phyloP scores from a whole-genome alignment of 2,113 vertebrate genomes.

The Pelvicachromis taeniatus region DNA sequence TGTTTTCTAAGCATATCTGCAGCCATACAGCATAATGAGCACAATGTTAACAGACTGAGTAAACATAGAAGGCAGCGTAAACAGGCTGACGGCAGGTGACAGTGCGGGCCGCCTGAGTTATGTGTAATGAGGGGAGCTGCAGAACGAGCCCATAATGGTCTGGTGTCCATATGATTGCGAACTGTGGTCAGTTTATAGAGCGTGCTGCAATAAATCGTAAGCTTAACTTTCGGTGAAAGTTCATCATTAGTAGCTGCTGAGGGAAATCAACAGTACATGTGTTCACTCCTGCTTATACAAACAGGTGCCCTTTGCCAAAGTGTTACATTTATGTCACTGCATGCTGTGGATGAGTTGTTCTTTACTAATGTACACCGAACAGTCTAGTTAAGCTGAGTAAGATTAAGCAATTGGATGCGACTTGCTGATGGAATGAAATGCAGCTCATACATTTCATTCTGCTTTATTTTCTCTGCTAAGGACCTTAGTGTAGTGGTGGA shows the following conservation, averaged over 20 bases:
- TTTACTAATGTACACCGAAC: background rate
- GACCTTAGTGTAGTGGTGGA: background rate
- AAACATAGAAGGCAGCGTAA: slow-evolving; percentile 41
- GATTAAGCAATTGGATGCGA: background rate
- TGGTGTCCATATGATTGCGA: background rate
- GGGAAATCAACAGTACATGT: background rate
- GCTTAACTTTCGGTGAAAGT: background rate
- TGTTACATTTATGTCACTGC: background rate
- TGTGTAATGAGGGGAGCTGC: slow-evolving; percentile 8
- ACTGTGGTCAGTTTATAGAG: background rate
- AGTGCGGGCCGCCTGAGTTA: slow-evolving; percentile 9
- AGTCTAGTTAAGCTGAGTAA: background rate
- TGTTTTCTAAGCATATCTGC: slow-evolving; percentile 33
- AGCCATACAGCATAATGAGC: slow-evolving; percentile 47
- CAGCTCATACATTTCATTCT: background rate
- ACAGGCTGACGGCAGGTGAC: slow-evolving; percentile 24
- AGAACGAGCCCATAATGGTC: background rate
- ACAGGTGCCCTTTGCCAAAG: background rate
- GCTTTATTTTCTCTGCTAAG: background rate
- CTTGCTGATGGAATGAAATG: background rate
- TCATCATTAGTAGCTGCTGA: background rate
- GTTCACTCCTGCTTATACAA: background rate
- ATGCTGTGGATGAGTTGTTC: background rate
- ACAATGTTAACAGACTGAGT: slow-evolving; percentile 47
- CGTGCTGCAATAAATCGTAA: background rate